These are phyloP conservation scores for Ectropis crepuscularia DNA, from an alignment of 2,888 invertebrate genomes.

Conservation along the genomic window DNA sequence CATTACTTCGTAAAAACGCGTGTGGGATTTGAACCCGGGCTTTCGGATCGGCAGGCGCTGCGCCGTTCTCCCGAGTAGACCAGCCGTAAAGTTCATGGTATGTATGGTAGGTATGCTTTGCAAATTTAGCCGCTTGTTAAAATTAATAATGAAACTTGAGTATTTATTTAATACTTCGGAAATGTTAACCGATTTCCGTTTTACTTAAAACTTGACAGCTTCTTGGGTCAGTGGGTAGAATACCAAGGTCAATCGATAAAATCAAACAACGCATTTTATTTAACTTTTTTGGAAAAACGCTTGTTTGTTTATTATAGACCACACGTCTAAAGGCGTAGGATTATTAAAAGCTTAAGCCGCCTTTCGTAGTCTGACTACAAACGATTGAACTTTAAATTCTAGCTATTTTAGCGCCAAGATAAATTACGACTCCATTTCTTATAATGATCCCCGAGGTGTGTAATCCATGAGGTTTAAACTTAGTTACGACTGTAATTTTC, in stretches of 20 bases:
- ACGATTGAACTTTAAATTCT: conserved; percentile 58
- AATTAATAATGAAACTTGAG: no score
- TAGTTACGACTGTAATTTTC: not conserved
- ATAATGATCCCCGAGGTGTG: conserved; percentile 18
- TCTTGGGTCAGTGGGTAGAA: not conserved
- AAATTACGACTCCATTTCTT: conserved; percentile 35
- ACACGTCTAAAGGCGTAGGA: conserved; percentile 53
- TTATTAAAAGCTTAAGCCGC: conserved; percentile 57
- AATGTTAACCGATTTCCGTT: no score
- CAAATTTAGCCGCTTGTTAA: no score
- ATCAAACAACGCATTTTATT: not conserved
- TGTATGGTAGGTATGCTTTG: no score
- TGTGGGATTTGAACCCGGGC: no score
- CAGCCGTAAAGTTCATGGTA: no score
- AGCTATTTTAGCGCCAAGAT: conserved; percentile 51
- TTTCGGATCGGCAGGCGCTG: no score
- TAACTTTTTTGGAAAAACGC: not conserved
- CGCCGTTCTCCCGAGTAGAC: no score
- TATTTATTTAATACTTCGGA: no score
- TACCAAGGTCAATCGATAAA: not conserved
- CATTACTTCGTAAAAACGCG: no score
- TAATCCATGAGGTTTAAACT: conserved; percentile 18
- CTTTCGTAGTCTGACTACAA: conserved; percentile 57
- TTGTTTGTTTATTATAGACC: conserved; percentile 23
- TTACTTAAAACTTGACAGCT: no score